Evolutionary conservation across 2,888 invertebrate genomes (phyloP), one percentile per base, ranked within the genome.

Genomic region (Spisula solida): DNA sequence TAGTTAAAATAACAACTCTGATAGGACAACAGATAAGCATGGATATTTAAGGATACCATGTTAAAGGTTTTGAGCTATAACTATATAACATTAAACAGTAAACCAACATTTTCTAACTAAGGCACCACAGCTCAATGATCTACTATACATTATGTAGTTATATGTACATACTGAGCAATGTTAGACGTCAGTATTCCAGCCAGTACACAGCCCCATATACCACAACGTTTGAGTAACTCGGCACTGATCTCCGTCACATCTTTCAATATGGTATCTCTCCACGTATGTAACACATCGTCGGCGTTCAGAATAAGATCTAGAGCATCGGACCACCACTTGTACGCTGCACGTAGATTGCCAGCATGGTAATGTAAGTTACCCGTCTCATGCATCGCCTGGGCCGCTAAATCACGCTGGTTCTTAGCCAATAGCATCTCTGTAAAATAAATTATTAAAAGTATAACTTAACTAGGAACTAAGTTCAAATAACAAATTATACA

Each of bases 121-220:
- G 25, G 5, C 60, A 0, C 6, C n/a, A 66, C 0, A 8, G 1
- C 6, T n/a, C 8, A 34, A 31, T 34, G 34, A 18, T 41, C 18
- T 29, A 78, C 34, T 0, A 6, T 2, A 16, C 20, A 78, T 31
- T 31, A 41, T 34, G 16, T 34, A 16, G 8, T 41, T 41, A 41
- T 41, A 48, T 25, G 18, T 34, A 94, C 96, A 93, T 94, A 96
- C 96, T 96, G 96, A 34, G 96, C 96, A 78, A 96, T 96, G 91
- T 96, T 96, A 8, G 96, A 96, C 29, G 96, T 94, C 6, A 96
- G 93, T 10, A 96, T 93, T 5, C 95, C 96, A 20, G 95, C 96
- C 41, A 96, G 91, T 0, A 96, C 81, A 94, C 96, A 96, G 20
- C 96, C 96, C 96, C 96, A 96, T 81, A 96, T 93, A 6, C 96